These are phyloP conservation scores for Clistopyga incitator DNA, from an alignment of 2,888 invertebrate genomes.

Conservation along the genomic window DNA sequence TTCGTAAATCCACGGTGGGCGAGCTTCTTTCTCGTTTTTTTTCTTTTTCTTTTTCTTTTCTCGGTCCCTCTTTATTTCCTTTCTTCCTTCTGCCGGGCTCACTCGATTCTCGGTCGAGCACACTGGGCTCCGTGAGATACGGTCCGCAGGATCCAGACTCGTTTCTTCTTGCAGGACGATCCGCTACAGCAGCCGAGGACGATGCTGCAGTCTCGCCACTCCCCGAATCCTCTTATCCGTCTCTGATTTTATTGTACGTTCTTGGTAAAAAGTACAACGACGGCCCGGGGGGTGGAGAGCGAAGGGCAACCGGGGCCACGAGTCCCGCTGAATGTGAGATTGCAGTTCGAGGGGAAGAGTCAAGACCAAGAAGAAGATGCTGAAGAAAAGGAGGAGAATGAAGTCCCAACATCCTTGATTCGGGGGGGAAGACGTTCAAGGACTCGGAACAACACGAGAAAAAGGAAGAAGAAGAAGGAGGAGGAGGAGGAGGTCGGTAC, in stretches of 20 bases:
- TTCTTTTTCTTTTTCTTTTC: conserved; percentile 2
- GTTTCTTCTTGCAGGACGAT: conserved; percentile 47
- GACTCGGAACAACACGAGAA: conserved; percentile 36
- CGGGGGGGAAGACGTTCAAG: conserved; percentile 42
- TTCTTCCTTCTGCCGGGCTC: conserved; percentile 8
- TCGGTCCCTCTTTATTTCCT: conserved; percentile 26
- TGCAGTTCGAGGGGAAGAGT: conserved; percentile 43
- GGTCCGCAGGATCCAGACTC: conserved; percentile 48
- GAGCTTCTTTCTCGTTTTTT: conserved; percentile 34
- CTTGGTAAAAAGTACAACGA: conserved; percentile 55
- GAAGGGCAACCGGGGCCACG: conserved; percentile 36
- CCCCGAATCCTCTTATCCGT: conserved; percentile 68
- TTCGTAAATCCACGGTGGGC: conserved; percentile 56
- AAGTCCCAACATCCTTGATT: conserved; percentile 33
- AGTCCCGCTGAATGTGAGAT: conserved; percentile 50
- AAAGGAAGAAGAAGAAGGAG: conserved; percentile 35
- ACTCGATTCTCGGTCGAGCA: conserved; percentile 37
- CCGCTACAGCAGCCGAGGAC: conserved; percentile 46
- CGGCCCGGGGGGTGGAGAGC: conserved; percentile 49
- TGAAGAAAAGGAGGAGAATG: conserved; percentile 31
- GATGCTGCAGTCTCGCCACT: conserved; percentile 55
- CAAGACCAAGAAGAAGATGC: conserved; percentile 1
- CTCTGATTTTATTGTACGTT: conserved; percentile 66
- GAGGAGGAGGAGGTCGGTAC: conserved; percentile 33
- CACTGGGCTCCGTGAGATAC: conserved; percentile 61